These are phyloP conservation scores for Agrochola circellaris DNA, from an alignment of 2,888 invertebrate genomes.

Conservation along the genomic window DNA sequence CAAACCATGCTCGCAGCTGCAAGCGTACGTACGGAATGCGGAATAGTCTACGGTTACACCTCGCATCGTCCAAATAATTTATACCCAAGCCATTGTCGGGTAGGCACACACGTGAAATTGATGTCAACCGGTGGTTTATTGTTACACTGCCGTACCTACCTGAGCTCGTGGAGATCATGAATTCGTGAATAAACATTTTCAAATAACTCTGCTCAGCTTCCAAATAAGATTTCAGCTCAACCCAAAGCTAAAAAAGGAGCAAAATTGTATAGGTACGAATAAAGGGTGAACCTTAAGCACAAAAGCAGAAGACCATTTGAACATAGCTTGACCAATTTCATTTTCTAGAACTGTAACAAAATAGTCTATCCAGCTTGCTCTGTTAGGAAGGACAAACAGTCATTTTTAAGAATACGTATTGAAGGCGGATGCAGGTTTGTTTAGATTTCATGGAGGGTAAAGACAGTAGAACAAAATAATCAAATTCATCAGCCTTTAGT, in stretches of 20 bases:
- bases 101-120: constrained; percentile 59
- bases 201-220: background rate
- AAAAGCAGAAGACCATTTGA: background rate
- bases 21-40: constrained; percentile 82
- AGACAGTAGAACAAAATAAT: constrained; percentile 82
- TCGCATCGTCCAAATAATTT: constrained; percentile 81
- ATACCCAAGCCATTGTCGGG: constrained; percentile 68
- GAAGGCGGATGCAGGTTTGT: constrained; percentile 66
- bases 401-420: constrained; percentile 4
- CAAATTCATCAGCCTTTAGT: constrained; percentile 86
- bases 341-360: constrained; percentile 2
- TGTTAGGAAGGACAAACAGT: constrained; percentile 3
- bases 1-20: constrained; percentile 80
- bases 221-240: background rate
- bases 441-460: constrained; percentile 75
- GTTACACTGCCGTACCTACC: constrained; percentile 27
- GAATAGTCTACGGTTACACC: constrained; percentile 80
- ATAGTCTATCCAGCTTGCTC: background rate
- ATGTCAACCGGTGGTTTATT: constrained; percentile 60
- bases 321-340: background rate
- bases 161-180: constrained; percentile 10
- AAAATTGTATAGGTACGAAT: background rate
- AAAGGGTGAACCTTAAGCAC: background rate
- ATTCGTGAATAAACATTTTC: constrained; percentile 2
- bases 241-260: background rate